Evolutionary conservation across 2,888 invertebrate species (phyloP).

Genomic region (Ophraella communa): DNA sequence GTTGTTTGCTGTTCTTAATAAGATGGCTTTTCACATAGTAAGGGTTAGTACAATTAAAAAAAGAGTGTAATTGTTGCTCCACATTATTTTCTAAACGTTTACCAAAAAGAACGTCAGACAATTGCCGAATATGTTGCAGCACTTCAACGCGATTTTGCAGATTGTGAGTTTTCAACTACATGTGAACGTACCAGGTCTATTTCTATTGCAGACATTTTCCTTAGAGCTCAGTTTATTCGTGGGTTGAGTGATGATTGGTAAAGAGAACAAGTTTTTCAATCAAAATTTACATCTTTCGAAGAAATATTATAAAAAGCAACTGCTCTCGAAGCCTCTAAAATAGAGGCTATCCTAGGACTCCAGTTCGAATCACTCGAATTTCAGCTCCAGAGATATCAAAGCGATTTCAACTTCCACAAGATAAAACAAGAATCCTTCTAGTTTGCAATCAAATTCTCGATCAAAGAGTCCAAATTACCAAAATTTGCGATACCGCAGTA

Average conservation of each 20-base stretch:
- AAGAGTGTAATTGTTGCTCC: not conserved
- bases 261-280: no score
- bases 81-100: constrained; percentile 3
- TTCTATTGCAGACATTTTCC: not conserved
- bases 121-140: not conserved
- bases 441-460: not conserved
- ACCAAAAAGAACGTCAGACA: constrained; percentile 1
- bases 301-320: no score
- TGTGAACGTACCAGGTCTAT: not conserved
- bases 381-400: no score
- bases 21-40: no score
- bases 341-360: no score
- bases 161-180: not conserved
- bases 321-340: no score
- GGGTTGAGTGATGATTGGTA: no score
- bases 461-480: not conserved
- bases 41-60: no score
- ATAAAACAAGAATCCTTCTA: not conserved
- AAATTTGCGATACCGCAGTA: not conserved
- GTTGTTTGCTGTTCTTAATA: no score
- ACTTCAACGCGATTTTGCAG: not conserved
- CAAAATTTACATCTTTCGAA: no score
- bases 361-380: no score
- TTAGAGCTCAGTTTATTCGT: not conserved
- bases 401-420: no score